Percentiles rank a stretch among this genome's conserved stretches.
These are phyloP conservation scores for Aspidiotus rigidus DNA, from an alignment of 2,888 invertebrate genomes.

Conservation along the genomic window DNA sequence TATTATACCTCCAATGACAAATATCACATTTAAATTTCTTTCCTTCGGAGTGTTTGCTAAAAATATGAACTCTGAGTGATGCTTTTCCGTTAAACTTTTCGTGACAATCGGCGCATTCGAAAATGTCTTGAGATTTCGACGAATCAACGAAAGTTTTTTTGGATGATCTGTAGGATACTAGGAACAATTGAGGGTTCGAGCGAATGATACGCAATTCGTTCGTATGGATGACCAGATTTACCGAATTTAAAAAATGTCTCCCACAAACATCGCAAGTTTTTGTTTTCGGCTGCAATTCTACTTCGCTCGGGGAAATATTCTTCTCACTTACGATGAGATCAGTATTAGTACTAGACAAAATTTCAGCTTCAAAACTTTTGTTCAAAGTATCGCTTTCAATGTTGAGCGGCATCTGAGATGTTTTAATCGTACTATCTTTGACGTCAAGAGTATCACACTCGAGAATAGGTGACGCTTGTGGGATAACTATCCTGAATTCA, in stretches of 20 bases:
- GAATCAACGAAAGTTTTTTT: not conserved
- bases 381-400: too few species aligned
- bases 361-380: too few species aligned
- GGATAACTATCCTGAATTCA: too few species aligned
- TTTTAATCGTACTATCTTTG: too few species aligned
- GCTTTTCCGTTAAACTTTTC: constrained; percentile 3
- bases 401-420: too few species aligned
- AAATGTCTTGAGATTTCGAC: not conserved
- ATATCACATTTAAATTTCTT: not conserved
- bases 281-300: too few species aligned
- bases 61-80: not conserved
- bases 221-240: not conserved
- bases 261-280: not conserved
- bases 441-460: too few species aligned
- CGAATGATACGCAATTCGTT: not conserved
- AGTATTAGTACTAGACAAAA: too few species aligned
- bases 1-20: not conserved
- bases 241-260: not conserved
- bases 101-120: constrained; percentile 12
- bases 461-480: too few species aligned
- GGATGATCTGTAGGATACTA: not conserved
- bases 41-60: not conserved
- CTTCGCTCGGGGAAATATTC: too few species aligned
- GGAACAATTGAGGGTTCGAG: not conserved
- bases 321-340: too few species aligned